Evolutionary conservation across 1,140 invertebrate genomes (phyloP), one percentile per base, ranked within the genome.

Genomic region (Polypedilum vanderplanki): DNA sequence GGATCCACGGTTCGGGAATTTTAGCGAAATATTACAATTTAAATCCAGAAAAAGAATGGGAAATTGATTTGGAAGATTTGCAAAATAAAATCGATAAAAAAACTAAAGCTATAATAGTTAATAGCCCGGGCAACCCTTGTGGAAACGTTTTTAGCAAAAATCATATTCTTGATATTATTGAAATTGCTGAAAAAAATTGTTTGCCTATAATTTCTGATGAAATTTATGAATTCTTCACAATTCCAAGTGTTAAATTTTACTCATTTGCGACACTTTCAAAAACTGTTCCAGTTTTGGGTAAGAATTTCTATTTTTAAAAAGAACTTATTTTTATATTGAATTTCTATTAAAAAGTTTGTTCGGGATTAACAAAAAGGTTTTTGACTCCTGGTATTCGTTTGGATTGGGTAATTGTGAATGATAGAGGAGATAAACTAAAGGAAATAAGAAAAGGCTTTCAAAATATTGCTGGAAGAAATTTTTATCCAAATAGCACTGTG

Each of bases 41-140:
- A n/a, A 15, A 46, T 91, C 93, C 95, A 9, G 90, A 96, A 76
- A 84, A 89, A 76, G 88, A 90, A 77, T 98, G 95, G 94, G 89
- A 95, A 83, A 87, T 93, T 41, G 95, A 98, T 85, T 81, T 98
- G 74, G 85, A 88, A 5, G 88, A 96, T 79, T 81, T 98, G 80
- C 93, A 96, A 82, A 87, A 86, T 64, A 87, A 91, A 81, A 97
- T 98, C 78, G 94, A 98, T 81, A 86, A 89, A 8, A 88, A 91
- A 24, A 98, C 96, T 2, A 90, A 88, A 0, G 94, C 94, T 17
- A 94, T 98, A 77, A 84, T 98, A 70, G 85, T 98, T 70, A 98
- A 96, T 82, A 98, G 97, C 85, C 97, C 96, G 15, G 46, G 46
- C 1, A 57, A 57, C 15, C 46, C 46, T n/a, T 57, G 46, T 15